Evolutionary conservation across 1,140 invertebrate genomes (phyloP).

Genomic region (Coelopa frigida): DNA sequence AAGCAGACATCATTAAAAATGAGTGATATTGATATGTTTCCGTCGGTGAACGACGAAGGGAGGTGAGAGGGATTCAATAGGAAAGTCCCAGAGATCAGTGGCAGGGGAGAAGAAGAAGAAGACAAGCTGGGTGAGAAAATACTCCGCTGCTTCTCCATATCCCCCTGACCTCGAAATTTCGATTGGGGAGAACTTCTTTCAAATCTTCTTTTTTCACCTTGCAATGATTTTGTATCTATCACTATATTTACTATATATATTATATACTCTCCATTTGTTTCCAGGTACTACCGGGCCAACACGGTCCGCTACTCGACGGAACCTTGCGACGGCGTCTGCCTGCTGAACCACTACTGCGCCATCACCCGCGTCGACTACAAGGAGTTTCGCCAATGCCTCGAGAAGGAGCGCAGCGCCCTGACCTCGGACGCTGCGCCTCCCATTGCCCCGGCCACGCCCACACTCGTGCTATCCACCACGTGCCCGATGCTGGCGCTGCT

Average conservation of each 20-base stretch:
- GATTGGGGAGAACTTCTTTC: no score
- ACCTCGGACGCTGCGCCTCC: conserved; percentile 42
- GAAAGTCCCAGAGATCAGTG: no score
- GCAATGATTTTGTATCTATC: no score
- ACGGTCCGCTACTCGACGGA: conserved; percentile 56
- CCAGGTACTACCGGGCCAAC: conserved; percentile 65
- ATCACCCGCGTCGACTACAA: conserved; percentile 70
- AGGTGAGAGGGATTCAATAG: no score
- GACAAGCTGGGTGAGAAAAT: no score
- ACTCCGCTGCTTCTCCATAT: no score
- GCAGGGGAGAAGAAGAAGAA: no score
- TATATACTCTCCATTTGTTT: conserved; percentile 19
- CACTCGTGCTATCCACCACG: conserved; percentile 14
- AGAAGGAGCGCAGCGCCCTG: conserved; percentile 63
- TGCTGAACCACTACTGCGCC: conserved; percentile 72
- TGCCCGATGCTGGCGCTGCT: conserved; percentile 8
- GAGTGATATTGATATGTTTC: background rate
- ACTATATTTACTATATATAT: no score
- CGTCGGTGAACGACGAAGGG: no score
- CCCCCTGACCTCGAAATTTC: no score
- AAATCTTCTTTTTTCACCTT: no score
- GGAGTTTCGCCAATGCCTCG: conserved; percentile 64
- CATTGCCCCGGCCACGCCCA: conserved; percentile 7
- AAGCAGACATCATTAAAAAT: background rate
- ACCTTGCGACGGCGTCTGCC: conserved; percentile 61